phyloP scores from a whole-genome alignment of 2,113 vertebrate species.

The Xiphophorus couchianus region DNA sequence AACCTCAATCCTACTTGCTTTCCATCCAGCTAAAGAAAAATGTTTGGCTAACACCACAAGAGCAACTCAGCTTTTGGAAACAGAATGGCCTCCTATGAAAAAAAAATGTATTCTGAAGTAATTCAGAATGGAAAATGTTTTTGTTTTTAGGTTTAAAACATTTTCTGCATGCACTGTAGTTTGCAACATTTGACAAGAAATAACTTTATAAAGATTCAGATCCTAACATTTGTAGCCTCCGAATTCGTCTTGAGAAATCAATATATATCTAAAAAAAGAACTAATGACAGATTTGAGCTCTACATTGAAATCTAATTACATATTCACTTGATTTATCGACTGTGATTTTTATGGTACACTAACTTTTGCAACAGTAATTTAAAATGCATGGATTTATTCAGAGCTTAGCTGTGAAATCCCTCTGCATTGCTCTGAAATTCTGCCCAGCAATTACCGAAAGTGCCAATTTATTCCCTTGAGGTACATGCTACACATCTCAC shows the following conservation, averaged over 20 bases:
- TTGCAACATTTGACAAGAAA: too few species aligned
- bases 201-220: too few species aligned
- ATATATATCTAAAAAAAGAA: not conserved
- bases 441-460: not conserved
- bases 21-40: too few species aligned
- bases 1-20: too few species aligned
- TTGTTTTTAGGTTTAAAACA: too few species aligned
- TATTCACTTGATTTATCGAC: not conserved
- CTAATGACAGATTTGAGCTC: not conserved
- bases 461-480: constrained; percentile 5
- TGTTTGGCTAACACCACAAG: too few species aligned
- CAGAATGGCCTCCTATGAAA: too few species aligned
- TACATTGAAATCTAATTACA: not conserved
- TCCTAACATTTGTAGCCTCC: too few species aligned
- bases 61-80: too few species aligned
- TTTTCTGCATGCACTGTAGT: too few species aligned
- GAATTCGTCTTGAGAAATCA: not conserved
- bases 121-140: too few species aligned
- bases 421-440: not conserved
- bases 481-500: not conserved
- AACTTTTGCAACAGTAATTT: not conserved
- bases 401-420: not conserved
- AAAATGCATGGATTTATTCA: not conserved
- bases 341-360: not conserved
- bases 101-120: too few species aligned